phyloP scores from a whole-genome alignment of 2,113 vertebrate genomes.

The human region DNA sequence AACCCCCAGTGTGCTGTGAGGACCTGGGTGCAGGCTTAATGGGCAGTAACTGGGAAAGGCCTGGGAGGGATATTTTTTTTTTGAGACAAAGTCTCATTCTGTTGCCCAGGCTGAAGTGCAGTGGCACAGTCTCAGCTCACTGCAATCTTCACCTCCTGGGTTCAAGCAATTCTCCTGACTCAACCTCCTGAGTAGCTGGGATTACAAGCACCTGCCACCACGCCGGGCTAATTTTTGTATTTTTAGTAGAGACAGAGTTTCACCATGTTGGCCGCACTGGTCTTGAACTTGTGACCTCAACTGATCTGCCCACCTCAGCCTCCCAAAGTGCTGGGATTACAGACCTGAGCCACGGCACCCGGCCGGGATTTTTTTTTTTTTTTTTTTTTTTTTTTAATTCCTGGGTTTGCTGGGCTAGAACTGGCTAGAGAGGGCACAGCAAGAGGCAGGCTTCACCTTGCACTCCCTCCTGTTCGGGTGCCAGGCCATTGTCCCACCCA shows the following conservation, averaged over 20 bases:
- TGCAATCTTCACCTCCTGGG: too few species aligned
- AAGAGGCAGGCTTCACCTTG: background rate
- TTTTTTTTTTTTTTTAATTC: background rate
- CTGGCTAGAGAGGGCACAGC: background rate
- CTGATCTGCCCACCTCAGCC: background rate
- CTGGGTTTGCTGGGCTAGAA: background rate
- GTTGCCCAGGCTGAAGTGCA: too few species aligned
- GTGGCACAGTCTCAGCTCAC: too few species aligned
- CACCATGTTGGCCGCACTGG: too few species aligned
- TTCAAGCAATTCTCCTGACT: too few species aligned
- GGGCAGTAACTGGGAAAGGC: background rate
- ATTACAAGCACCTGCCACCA: too few species aligned
- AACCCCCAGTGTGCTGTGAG: background rate
- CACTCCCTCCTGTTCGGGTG: background rate
- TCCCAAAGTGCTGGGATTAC: background rate
- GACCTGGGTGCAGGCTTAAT: background rate
- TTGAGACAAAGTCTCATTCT: too few species aligned
- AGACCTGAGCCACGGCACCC: background rate
- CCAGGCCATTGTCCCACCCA: background rate
- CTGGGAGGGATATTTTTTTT: background rate
- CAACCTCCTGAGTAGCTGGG: too few species aligned
- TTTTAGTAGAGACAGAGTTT: too few species aligned
- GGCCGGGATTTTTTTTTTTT: too few species aligned
- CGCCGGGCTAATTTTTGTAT: too few species aligned
- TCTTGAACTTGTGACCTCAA: background rate